Evolutionary conservation across 1,140 invertebrate species (phyloP).

Genomic region (Eriosoma lanigerum): DNA sequence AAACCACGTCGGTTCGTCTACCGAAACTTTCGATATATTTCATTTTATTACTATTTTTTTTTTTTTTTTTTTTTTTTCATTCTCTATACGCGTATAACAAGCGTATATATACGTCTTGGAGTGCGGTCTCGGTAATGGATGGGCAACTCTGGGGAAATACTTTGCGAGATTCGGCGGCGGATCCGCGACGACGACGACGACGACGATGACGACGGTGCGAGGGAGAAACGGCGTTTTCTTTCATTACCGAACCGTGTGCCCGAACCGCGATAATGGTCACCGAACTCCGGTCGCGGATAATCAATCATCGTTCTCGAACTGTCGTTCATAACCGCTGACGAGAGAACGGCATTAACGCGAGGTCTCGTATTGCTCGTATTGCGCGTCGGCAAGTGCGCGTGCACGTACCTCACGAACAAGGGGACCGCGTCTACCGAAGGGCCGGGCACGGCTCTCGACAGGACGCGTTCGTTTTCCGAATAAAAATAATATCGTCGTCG

Average conservation of each 20-base stretch:
- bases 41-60: too few species aligned
- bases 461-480: neutral
- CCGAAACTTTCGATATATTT: too few species aligned
- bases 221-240: slow-evolving; percentile 18
- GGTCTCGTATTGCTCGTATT: slow-evolving; percentile 44
- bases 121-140: slow-evolving; percentile 5
- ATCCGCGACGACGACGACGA: too few species aligned
- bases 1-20: too few species aligned
- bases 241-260: slow-evolving; percentile 4
- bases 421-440: too few species aligned
- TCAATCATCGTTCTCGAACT: slow-evolving; percentile 47
- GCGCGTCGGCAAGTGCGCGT: too few species aligned
- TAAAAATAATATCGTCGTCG: too few species aligned
- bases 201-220: neutral
- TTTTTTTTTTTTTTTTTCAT: too few species aligned
- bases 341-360: slow-evolving; percentile 45
- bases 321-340: slow-evolving; percentile 40
- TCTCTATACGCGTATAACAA: neutral
- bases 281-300: slow-evolving; percentile 1
- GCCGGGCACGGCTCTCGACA: too few species aligned
- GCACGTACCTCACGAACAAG: too few species aligned
- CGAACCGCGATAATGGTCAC: neutral
- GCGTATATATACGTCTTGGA: too few species aligned
- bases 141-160: slow-evolving; percentile 17
- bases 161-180: too few species aligned